Base-by-base conservation (phyloP, 2,113 vertebrate species). In the Pachypanchax playfairii region DNA sequence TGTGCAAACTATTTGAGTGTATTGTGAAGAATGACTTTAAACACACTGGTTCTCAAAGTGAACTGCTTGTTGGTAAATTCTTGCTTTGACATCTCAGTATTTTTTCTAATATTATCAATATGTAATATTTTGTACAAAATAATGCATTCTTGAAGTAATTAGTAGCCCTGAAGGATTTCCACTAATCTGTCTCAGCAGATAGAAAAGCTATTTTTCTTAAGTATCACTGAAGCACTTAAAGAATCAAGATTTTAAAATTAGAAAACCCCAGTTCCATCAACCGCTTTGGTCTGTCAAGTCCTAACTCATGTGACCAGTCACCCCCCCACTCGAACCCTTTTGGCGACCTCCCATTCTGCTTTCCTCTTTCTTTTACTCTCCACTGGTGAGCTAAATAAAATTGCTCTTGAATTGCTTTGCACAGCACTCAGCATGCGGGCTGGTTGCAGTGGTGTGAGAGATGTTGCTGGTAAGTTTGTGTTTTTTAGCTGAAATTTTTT, bases 1-100 rank as follows among this genome's bases (percentile, higher is more conserved):
- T 84, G 80, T 77, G 71, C 86, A 73, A 87, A 82, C 87, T 91
- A 86, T 92, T 87, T 82, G 67, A 88, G 82, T 87, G 71, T 55
- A n/a, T n/a, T n/a, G n/a, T n/a, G n/a, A 43, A 84, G 79, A 68
- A 82, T 84, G 84, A 73, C 73, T 83, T 83, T 43, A 68, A 50
- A 50, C 85, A 77, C 85, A 88, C 85, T 79, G 89, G 85, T 79
- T 86, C 75, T 88, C 78, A 63, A 56, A 75, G 48, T 64, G 58
- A 42, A 46, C 51, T 22, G 65, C 67, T 77, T 21, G 64, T 65
- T 70, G 73, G 69, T 52, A 36, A 59, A 84, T 74, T 77, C 73
- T 29, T 70, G 42, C 49, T 66, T 77, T 65, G 72, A 83, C 70
- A 65, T 79, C 71, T 79, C 48, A 77, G 67, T 78, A 18, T 62